phyloP scores from a whole-genome alignment of 1,140 invertebrate species.

The Orchesella cincta region DNA sequence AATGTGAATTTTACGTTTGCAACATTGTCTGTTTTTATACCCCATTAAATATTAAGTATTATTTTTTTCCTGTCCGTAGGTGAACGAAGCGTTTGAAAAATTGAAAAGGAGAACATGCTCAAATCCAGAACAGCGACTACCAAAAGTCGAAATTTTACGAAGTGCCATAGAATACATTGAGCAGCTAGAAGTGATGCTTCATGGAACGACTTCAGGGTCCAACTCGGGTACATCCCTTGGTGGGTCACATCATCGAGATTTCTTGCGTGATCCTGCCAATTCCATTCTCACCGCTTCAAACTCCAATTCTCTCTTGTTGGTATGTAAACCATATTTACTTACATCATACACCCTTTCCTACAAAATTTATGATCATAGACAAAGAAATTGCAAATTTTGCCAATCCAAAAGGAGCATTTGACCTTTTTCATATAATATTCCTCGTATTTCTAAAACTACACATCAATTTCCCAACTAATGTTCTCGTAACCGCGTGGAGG shows the following conservation, averaged over 20 bases:
- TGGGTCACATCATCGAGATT: slow-evolving; percentile 34
- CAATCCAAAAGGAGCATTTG: too few relatives aligned
- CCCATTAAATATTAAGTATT: not conserved
- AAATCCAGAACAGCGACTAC: slow-evolving; percentile 91
- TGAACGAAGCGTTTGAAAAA: slow-evolving; percentile 97
- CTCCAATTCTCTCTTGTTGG: slow-evolving; percentile 43
- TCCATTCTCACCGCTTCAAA: slow-evolving; percentile 13
- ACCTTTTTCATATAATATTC: too few relatives aligned
- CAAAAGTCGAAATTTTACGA: slow-evolving; percentile 94
- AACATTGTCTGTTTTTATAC: too few relatives aligned
- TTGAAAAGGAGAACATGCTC: slow-evolving; percentile 87
- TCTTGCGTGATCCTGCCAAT: slow-evolving; percentile 38
- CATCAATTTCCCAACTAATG: too few relatives aligned
- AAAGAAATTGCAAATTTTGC: too few relatives aligned
- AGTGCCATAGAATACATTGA: slow-evolving; percentile 99
- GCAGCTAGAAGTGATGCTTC: slow-evolving; percentile 81
- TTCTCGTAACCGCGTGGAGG: too few relatives aligned
- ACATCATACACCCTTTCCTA: not conserved
- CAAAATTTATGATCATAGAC: not conserved
- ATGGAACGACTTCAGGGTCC: slow-evolving; percentile 56
- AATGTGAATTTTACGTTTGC: too few relatives aligned
- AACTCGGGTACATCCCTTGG: not conserved
- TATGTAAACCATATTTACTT: slow-evolving; percentile 21
- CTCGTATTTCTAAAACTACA: too few relatives aligned
- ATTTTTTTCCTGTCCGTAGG: slow-evolving; percentile 62